Evolutionary conservation across 2,113 vertebrate species (phyloP).

Genomic region (Sminthopsis crassicaudata): DNA sequence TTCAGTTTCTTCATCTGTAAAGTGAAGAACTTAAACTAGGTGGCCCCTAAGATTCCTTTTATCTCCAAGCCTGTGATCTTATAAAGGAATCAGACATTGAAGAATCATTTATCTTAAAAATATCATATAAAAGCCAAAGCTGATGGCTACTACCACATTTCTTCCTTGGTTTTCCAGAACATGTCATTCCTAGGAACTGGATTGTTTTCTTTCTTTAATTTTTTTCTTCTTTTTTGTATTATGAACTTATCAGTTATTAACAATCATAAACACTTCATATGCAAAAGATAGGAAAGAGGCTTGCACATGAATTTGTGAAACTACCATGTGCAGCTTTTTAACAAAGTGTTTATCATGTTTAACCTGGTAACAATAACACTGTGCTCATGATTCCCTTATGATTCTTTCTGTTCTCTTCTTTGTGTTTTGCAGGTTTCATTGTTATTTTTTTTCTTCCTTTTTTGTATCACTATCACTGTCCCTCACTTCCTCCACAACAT

Average conservation of each 20-base stretch:
- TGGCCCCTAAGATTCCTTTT: not conserved
- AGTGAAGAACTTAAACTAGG: not conserved
- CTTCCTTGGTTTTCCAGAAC: not conserved
- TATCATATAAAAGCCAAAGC: not conserved
- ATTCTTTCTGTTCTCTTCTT: not conserved
- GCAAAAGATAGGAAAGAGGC: not conserved
- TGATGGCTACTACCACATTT: not conserved
- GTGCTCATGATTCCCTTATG: not conserved
- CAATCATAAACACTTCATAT: not conserved
- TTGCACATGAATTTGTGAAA: not conserved
- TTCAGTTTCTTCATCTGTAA: not conserved
- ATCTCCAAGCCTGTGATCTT: not conserved
- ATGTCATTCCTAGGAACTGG: not conserved
- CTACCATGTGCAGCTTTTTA: not conserved
- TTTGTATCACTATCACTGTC: not conserved
- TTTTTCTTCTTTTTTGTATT: not conserved
- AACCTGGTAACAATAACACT: not conserved
- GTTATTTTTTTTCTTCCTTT: not conserved
- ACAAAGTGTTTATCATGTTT: not conserved
- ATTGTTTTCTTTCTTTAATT: not conserved
- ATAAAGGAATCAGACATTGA: not conserved
- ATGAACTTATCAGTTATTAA: not conserved
- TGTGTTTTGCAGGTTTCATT: not conserved
- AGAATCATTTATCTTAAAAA: not conserved
- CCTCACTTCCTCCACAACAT: not conserved